Evolutionary conservation across 2,113 vertebrate species (phyloP), one percentile per base, ranked within the genome.

Genomic region (Lucifuga dentata): DNA sequence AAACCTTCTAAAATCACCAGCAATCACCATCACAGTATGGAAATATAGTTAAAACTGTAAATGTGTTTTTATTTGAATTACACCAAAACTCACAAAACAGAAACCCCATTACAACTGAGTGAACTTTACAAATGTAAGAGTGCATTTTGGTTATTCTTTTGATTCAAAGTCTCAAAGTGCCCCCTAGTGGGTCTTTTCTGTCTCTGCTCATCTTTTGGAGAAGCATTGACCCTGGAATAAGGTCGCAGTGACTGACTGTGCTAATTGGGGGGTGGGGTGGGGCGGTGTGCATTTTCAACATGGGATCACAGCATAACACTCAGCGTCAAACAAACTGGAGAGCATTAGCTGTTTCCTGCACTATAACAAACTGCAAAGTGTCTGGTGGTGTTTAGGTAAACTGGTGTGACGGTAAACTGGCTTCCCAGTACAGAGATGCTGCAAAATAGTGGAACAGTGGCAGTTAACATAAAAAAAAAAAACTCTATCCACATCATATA

Each of bases 131-230:
- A 40, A 35, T 8, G 10, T 32, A 26, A 32, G 8, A 21, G 10
- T 12, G 23, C 46, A 16, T 33, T 16, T 11, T 43, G 7, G 53
- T 62, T 8, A 0, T 41, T 40, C 21, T 36, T 59, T 72, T 52
- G 39, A 81, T 78, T 10, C 32, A 78, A 88, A 88, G 90, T 86
- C 84, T 90, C 78, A 90, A 89, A 89, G 82, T 89, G 88, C 89
- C 90, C 88, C 85, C 89, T 90, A 89, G 90, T 88, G 90, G 85
- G 3, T 9, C 0, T 40, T 72, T 32, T 17, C 41, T 8, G 69
- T 5, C 11, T 3, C 53, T 87, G 66, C 60, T 46, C 26, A 24
- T 32, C 26, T 7, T 16, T 32, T 44, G 24, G 4, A 66, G 8
- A 57, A 52, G 23, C 15, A 56, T 58, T 80, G 78, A 78, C 80